Evolutionary conservation across 1,140 invertebrate species (phyloP).

Genomic region (Elymnias hypermnestra): DNA sequence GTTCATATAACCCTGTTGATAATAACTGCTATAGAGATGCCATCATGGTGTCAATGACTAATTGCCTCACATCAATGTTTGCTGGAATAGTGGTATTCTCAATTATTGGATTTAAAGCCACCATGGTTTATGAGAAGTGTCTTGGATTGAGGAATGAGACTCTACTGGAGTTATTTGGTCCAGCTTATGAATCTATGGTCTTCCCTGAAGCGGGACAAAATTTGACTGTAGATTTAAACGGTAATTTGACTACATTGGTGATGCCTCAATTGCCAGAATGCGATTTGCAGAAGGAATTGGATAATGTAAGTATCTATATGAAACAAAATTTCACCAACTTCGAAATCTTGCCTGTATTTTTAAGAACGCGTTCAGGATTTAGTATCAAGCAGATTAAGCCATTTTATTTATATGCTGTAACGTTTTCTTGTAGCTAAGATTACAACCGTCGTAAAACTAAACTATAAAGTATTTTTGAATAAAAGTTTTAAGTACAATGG

Average conservation of each 20-base stretch:
- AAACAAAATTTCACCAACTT: background rate
- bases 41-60: constrained; percentile 94
- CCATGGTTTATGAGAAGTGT: constrained; percentile 88
- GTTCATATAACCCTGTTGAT: constrained; percentile 96
- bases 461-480: no score
- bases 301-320: constrained; percentile 84
- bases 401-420: no score
- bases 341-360: no score
- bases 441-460: no score
- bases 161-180: constrained; percentile 76
- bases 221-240: constrained; percentile 77
- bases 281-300: constrained; percentile 90
- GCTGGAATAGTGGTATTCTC: constrained; percentile 98
- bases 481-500: no score
- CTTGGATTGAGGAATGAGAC: constrained; percentile 80
- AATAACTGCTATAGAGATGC: constrained; percentile 98
- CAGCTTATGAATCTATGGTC: constrained; percentile 58
- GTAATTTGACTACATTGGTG: constrained; percentile 75
- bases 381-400: no score
- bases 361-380: no score
- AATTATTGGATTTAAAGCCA: constrained; percentile 96
- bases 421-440: no score
- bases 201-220: constrained; percentile 76
- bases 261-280: constrained; percentile 84
- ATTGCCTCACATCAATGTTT: constrained; percentile 97